Evolutionary conservation across 92 coral and sea anemone genomes (phyloP).

Genomic region (Montipora capitata): DNA sequence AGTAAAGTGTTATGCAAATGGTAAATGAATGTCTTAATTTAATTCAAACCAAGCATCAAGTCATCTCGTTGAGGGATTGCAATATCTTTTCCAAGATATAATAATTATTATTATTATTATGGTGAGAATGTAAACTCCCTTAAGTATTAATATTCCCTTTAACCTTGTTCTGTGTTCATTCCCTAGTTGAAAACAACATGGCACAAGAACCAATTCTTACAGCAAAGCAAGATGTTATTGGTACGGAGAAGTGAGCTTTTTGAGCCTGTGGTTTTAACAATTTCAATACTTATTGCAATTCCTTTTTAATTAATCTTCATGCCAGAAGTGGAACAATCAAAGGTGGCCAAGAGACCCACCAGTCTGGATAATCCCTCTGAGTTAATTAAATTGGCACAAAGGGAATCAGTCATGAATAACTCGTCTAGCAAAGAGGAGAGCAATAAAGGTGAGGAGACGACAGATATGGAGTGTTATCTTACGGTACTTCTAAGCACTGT

Average conservation of each 20-base stretch:
- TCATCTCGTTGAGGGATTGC: too few species aligned
- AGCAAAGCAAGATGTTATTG: not conserved
- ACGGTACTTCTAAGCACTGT: too few species aligned
- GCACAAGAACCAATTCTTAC: not conserved
- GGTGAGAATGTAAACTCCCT: not conserved
- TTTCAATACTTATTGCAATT: too few species aligned
- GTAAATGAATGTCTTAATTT: too few species aligned
- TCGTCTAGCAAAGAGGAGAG: not conserved
- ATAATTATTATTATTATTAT: too few species aligned
- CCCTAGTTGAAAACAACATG: slow-evolving; percentile 23
- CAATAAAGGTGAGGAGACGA: not conserved
- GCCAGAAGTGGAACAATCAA: not conserved
- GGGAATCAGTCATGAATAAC: slow-evolving; percentile 21
- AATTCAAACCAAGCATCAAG: too few species aligned
- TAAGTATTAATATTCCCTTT: not conserved
- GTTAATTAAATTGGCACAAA: slow-evolving; percentile 23
- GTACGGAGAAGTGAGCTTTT: not conserved
- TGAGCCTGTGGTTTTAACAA: too few species aligned
- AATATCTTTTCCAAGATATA: too few species aligned
- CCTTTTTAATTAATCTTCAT: not conserved
- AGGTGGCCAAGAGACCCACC: not conserved
- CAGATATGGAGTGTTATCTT: too few species aligned
- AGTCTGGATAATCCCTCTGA: slow-evolving; percentile 31
- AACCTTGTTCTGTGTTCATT: not conserved
- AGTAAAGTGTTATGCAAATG: not conserved